These are phyloP conservation scores for Zaprionus capensis DNA, from an alignment of 1,140 invertebrate genomes.

Conservation along the genomic window DNA sequence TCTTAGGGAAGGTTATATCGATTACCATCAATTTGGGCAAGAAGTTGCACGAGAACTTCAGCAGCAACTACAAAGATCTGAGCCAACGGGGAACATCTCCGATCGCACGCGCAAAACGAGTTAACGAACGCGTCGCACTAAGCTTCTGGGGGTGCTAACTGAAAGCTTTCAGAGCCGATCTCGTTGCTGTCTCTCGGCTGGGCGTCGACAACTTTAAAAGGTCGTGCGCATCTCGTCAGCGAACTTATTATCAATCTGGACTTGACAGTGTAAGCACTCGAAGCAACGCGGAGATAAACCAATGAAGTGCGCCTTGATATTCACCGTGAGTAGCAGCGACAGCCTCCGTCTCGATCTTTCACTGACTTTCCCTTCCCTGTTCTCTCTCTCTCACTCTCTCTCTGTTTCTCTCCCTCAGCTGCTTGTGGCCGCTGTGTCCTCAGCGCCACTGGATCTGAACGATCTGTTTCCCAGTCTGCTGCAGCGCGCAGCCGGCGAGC, in stretches of 20 bases:
- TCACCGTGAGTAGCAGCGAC: constrained; percentile 59
- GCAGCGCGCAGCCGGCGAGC: constrained; percentile 7
- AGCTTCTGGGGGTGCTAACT: constrained; percentile 63
- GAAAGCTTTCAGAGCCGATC: constrained; percentile 53
- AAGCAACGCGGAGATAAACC: constrained; percentile 26
- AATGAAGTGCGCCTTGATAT: constrained; percentile 73
- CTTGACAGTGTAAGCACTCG: constrained; percentile 58
- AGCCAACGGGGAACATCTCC: neutral
- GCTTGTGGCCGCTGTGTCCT: constrained; percentile 37
- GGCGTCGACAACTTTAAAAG: constrained; percentile 62
- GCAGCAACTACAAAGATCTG: neutral
- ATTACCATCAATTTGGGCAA: constrained; percentile 59
- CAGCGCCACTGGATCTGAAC: constrained; percentile 56
- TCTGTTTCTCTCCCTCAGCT: constrained; percentile 11
- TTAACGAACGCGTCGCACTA: constrained; percentile 35
- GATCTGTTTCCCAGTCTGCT: constrained; percentile 51
- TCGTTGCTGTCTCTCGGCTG: no score
- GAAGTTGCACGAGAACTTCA: constrained; percentile 5
- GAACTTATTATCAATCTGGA: constrained; percentile 73
- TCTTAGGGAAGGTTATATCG: constrained; percentile 46
- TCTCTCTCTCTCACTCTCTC: neutral
- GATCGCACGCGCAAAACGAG: constrained; percentile 45
- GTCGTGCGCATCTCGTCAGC: constrained; percentile 45
- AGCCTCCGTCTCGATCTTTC: no score
- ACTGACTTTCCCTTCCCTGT: neutral